Percentiles rank a stretch among this genome's conserved stretches.
Evolutionary conservation across 2,888 invertebrate genomes (phyloP).

Genomic region (Macaria liturata): DNA sequence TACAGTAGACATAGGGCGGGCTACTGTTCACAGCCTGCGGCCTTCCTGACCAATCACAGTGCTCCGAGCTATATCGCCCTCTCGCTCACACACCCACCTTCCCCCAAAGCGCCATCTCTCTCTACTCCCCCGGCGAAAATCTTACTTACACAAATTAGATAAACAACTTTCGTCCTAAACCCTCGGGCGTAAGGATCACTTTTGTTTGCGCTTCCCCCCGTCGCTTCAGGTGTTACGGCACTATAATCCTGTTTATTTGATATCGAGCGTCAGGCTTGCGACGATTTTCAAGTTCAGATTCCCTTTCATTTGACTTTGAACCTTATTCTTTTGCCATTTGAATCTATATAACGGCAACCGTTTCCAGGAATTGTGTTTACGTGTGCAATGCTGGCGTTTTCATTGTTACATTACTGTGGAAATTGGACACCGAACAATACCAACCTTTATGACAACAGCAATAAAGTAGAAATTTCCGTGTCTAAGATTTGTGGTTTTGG

Average conservation of each 20-base stretch:
- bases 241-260: constrained; percentile 75
- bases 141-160: constrained; percentile 57
- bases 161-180: constrained; percentile 52
- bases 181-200: constrained; percentile 46
- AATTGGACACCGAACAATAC: constrained; percentile 24
- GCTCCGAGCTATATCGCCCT: constrained; percentile 78
- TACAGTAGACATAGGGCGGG: constrained; percentile 84
- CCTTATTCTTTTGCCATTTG: constrained; percentile 64
- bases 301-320: constrained; percentile 67
- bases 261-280: constrained; percentile 82
- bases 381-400: constrained; percentile 81
- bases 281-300: constrained; percentile 83
- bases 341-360: constrained; percentile 58
- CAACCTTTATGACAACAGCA: constrained; percentile 28
- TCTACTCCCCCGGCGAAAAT: constrained; percentile 80
- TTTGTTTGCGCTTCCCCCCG: constrained; percentile 41
- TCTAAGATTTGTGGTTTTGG: constrained; percentile 39
- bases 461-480: constrained; percentile 39
- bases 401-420: constrained; percentile 76
- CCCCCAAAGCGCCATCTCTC: constrained; percentile 61
- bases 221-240: constrained; percentile 66
- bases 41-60: constrained; percentile 84
- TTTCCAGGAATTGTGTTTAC: constrained; percentile 74
- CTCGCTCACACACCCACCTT: constrained; percentile 52
- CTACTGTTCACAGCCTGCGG: constrained; percentile 84